Base-by-base conservation (phyloP, 2,113 vertebrate genomes). In the Colinus virginianus region DNA sequence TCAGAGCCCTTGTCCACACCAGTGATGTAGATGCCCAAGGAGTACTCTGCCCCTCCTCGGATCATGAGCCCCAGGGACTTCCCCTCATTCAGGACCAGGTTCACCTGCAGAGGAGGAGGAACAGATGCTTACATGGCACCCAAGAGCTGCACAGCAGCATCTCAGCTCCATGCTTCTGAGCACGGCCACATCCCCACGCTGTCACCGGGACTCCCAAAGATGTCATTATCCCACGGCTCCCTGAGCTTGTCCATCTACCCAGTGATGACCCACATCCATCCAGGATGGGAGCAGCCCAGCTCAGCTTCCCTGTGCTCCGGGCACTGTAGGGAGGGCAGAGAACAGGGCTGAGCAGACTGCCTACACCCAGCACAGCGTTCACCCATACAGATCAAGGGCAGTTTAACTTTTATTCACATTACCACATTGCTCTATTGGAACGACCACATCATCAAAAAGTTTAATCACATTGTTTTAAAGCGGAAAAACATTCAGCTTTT, bases 21-120 rank as follows among this genome's bases (percentile, higher is more conserved):
- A 0, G 99, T 99, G 98, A 99, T 98, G 96, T 99, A 99, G 94
- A 99, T 99, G 49, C 99, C 99, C 78, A 99, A 96, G 36, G 99
- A 98, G 13, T 99, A 99, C 64, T 99, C 99, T 0, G 98, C 98
- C 77, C 99, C 99, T 12, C 99, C 99, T 5, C 99, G 98, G 92
- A 99, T 99, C 94, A 99, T 99, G 77, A 99, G 98, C 58, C 99
- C 99, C 93, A 99, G 97, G 62, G 99, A 99, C 4, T 98, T 98
- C 17, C 99, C 99, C 8, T 99, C 98, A 3, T 98, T 98, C 96
- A 99, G 96, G 46, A 99, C 98, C 97, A 99, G 94, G 93, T 99
- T 99, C 80, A 99, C 99, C 99, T 99, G 95, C 42, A 78, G 49
- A 70, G 62, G 46, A 80, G 43, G 0, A 51, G 63, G 32, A 82